Percentiles rank a stretch among this genome's conserved stretches.
These are phyloP conservation scores for Andricus curvator DNA, from an alignment of 2,888 invertebrate genomes.

Conservation along the genomic window DNA sequence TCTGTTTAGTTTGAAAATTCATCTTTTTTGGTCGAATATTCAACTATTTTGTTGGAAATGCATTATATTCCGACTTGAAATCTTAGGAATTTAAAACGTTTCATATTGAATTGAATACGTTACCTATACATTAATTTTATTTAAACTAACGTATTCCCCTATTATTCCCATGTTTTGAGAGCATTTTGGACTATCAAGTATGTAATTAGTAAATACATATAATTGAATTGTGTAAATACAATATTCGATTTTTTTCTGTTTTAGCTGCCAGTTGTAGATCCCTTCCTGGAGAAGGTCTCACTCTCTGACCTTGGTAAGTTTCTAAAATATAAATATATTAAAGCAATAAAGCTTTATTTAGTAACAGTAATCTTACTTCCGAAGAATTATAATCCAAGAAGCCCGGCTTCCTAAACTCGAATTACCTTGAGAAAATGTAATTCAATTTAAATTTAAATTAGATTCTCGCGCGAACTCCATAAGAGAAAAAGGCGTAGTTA, in stretches of 20 bases:
- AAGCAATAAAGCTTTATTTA: neutral
- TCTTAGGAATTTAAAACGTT: too few relatives aligned
- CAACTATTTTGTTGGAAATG: too few relatives aligned
- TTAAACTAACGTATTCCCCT: too few relatives aligned
- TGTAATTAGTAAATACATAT: neutral
- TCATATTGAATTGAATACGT: too few relatives aligned
- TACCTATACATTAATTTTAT: too few relatives aligned
- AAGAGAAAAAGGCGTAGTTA: neutral
- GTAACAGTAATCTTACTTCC: too few relatives aligned
- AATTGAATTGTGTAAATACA: neutral
- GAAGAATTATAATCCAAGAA: neutral
- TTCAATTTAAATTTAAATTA: neutral
- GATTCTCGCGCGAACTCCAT: neutral
- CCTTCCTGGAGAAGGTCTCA: conserved; percentile 93
- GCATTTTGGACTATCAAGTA: too few relatives aligned
- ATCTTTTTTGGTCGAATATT: too few relatives aligned
- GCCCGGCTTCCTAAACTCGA: neutral
- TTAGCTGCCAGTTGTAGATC: conserved; percentile 94
- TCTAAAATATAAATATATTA: neutral
- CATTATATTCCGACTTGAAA: too few relatives aligned
- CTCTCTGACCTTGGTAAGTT: conserved; percentile 88
- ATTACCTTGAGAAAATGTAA: neutral
- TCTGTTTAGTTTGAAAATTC: too few relatives aligned
- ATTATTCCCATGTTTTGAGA: too few relatives aligned
- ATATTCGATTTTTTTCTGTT: conserved; percentile 75